Evolutionary conservation across 2,797 vertebrate species (phyloP), one percentile per base, ranked within the genome.

Genomic region (Aphelocoma californica): DNA sequence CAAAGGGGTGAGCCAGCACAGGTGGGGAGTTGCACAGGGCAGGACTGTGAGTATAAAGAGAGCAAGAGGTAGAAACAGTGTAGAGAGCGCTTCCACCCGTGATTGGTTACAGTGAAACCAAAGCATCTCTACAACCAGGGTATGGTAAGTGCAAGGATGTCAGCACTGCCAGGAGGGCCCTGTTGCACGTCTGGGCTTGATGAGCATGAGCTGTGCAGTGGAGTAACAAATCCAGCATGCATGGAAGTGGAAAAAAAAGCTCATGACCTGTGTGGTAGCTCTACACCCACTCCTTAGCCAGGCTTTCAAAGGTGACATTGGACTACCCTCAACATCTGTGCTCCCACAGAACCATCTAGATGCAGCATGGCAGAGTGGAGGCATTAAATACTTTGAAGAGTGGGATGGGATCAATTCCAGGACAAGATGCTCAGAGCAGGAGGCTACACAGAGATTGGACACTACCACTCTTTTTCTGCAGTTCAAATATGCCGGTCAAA

Each of bases 101-200:
- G 24, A 7, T 0, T 29, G n/a, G 18, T 25, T 32, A 6, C 34
- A 58, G 51, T 32, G 61, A 84, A 79, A 54, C 10, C 47, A 85
- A 82, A 47, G 12, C 12, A 9, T 5, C 36, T 34, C 47, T 25
- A 4, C 8, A 24, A 3, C 51, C 60, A 38, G 18, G 34, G 40
- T 14, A 21, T 0, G 0, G 34, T 6, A 26, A 57, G 56, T 29
- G 31, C 25, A 14, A 32, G 48, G 51, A 31, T 6, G 6, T 44
- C 45, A 18, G 32, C 28, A 1, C 28, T 54, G 38, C 5, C 38
- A 70, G 54, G 56, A 61, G 20, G 20, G 72, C 50, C 15, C 14
- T 25, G 0, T 1, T 13, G 4, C 15, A 1, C 4, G 12, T 8
- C 40, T 29, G n/a, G 56, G 12, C 31, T 80, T 51, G 19, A 20